A percentile compares a stretch with the other conserved stretches of the same genome.
These are phyloP conservation scores for Numida meleagris DNA, from an alignment of 2,113 vertebrate species.

Conservation along the genomic window DNA sequence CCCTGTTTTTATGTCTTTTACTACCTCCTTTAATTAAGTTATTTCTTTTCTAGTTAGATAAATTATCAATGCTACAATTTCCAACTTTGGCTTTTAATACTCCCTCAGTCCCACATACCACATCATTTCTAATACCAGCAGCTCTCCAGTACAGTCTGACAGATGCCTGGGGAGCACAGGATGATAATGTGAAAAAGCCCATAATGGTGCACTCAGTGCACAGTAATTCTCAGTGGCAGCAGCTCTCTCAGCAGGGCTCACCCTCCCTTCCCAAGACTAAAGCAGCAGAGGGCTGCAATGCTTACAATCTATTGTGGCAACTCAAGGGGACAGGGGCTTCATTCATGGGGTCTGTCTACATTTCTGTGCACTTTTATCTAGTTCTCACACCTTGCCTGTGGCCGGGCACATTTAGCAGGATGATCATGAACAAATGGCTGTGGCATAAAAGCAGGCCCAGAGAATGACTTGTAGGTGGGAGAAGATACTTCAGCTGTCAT, in stretches of 20 bases:
- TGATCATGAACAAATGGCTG: background rate
- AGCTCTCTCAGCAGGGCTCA: background rate
- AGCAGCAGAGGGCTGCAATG: background rate
- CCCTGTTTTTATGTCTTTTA: background rate
- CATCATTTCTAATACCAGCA: background rate
- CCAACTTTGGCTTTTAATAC: background rate
- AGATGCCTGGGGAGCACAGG: background rate
- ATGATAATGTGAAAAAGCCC: background rate
- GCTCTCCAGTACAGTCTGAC: background rate
- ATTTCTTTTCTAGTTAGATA: background rate
- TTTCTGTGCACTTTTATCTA: background rate
- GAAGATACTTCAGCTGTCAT: background rate
- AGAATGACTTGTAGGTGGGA: accelerated
- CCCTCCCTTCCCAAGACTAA: background rate
- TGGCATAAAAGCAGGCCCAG: background rate
- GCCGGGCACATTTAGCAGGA: background rate
- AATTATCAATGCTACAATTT: background rate
- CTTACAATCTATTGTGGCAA: background rate
- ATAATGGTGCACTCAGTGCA: accelerated
- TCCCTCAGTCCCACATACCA: background rate
- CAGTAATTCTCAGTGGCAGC: background rate
- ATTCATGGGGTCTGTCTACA: background rate
- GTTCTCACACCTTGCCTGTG: background rate
- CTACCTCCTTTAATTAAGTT: background rate
- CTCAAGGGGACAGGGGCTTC: background rate